These are phyloP conservation scores for Schizotus pectinicornis DNA, from an alignment of 2,888 invertebrate species.

Conservation along the genomic window DNA sequence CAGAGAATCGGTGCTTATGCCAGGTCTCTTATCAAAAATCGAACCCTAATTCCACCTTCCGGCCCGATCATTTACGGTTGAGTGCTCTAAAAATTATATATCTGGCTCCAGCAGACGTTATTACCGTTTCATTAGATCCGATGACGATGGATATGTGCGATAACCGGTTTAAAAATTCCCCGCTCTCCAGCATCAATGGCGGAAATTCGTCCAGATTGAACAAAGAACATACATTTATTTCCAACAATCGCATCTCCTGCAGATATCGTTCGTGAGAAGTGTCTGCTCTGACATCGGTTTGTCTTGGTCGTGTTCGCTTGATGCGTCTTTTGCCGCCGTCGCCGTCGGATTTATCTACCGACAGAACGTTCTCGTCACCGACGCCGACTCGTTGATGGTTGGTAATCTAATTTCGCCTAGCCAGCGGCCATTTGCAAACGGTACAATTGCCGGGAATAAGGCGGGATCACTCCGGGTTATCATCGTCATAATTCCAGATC, in stretches of 20 bases:
- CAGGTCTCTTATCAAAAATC: no score
- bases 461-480: conserved; percentile 32
- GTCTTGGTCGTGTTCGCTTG: conserved; percentile 37
- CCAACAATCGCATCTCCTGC: conserved; percentile 35
- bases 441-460: conserved; percentile 36
- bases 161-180: conserved; percentile 12
- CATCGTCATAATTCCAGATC: conserved; percentile 32
- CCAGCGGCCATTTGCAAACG: conserved; percentile 48
- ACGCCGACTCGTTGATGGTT: conserved; percentile 37
- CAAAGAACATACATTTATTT: conserved; percentile 39
- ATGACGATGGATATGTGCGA: not conserved
- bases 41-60: no score
- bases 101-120: no score
- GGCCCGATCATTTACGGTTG: no score
- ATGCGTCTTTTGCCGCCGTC: conserved; percentile 33
- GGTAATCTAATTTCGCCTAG: conserved; percentile 47
- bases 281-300: conserved; percentile 37
- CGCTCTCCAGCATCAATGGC: not conserved
- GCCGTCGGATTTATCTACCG: conserved; percentile 34
- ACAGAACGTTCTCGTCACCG: conserved; percentile 26
- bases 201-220: conserved; percentile 20
- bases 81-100: no score
- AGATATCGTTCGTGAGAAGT: conserved; percentile 35
- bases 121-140: no score
- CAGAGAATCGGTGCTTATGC: no score